Conservation (phyloP, 2,797 vertebrate genomes). For the Thaleichthys pacificus region DNA sequence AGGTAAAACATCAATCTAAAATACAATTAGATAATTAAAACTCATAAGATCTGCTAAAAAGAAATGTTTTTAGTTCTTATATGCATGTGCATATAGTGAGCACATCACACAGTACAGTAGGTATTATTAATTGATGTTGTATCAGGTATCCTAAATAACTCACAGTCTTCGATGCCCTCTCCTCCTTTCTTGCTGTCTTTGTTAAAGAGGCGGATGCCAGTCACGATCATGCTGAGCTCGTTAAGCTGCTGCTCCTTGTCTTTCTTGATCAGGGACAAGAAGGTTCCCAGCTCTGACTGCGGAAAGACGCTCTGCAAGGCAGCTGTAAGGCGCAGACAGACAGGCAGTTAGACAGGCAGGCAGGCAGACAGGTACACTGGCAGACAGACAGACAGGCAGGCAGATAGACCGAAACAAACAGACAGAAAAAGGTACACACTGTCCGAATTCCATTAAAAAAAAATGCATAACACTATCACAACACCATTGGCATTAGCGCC, state of each 20-base stretch:
- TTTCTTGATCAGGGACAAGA: constrained; percentile 80
- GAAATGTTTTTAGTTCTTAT: no score
- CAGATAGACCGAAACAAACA: no score
- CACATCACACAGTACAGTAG: not conserved
- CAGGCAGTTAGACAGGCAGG: not conserved
- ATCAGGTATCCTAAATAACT: constrained; percentile 44
- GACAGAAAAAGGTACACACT: no score
- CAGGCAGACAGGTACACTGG: not conserved
- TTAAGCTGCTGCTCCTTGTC: constrained; percentile 86
- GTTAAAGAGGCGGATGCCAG: constrained; percentile 89
- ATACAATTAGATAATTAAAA: no score
- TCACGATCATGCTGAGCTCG: constrained; percentile 82
- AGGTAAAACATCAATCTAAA: no score
- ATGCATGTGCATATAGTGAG: no score
- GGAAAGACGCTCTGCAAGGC: constrained; percentile 90
- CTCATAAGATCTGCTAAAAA: no score
- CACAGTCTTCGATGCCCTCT: constrained; percentile 77
- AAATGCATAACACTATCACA: no score
- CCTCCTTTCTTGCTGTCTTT: constrained; percentile 76
- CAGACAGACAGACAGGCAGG: not conserved
- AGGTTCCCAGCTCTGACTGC: constrained; percentile 77
- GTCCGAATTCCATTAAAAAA: no score
- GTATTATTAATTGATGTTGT: not conserved
- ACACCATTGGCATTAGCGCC: no score
- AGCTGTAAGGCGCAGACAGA: constrained; percentile 67